Evolutionary conservation across 2,113 vertebrate species (phyloP).

Genomic region (Hemiscyllium ocellatum): DNA sequence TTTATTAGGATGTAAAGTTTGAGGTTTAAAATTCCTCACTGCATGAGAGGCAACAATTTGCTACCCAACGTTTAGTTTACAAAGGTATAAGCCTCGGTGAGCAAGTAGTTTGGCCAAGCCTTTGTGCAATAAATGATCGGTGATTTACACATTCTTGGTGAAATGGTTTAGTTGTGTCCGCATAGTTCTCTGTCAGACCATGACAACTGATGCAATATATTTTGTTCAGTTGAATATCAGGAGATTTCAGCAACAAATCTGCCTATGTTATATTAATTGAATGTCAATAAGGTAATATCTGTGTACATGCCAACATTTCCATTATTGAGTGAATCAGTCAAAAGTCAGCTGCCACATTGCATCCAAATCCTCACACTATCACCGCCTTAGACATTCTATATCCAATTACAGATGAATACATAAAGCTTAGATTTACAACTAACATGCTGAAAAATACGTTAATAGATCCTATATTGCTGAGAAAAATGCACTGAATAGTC

Average conservation of each 20-base stretch:
- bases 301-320: background rate
- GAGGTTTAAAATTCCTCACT: background rate
- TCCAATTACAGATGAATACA: too few species aligned
- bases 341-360: too few species aligned
- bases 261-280: background rate
- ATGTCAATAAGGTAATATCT: background rate
- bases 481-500: background rate
- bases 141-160: background rate
- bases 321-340: background rate
- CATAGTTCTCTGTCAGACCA: background rate
- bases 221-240: background rate
- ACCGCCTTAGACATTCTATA: background rate
- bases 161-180: background rate
- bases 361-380: background rate
- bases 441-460: background rate
- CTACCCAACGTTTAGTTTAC: background rate
- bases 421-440: background rate
- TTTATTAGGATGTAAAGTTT: too few species aligned
- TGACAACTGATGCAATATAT: background rate
- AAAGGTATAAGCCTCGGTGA: background rate
- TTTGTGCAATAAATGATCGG: background rate
- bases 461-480: background rate
- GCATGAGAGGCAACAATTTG: background rate
- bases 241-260: background rate
- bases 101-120: too few species aligned